Evolutionary conservation across 2,888 invertebrate genomes (phyloP).

Genomic region (Drosophila eohydei): DNA sequence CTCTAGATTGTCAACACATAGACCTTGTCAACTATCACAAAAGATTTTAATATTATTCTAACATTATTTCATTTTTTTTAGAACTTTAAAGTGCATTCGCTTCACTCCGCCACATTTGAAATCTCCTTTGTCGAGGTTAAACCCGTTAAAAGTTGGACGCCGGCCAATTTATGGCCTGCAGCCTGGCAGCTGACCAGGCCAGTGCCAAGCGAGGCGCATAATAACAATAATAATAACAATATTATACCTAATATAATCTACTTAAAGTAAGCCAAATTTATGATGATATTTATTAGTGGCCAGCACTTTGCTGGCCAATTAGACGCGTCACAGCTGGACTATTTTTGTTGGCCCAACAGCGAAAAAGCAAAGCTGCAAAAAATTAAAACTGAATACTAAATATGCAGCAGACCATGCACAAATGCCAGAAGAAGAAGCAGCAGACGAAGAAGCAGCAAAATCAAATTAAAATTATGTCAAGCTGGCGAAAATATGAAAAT

Average conservation of each 20-base stretch:
- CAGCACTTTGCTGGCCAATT: conserved; percentile 68
- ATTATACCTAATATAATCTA: conserved; percentile 28
- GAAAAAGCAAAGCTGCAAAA: conserved; percentile 11
- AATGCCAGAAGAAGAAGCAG: conserved; percentile 23
- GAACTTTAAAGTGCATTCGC: no score
- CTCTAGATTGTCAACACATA: no score
- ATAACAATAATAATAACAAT: conserved; percentile 6
- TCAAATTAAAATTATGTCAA: conserved; percentile 38
- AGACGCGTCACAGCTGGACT: conserved; percentile 56
- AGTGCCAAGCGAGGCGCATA: conserved; percentile 15
- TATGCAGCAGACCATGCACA: conserved; percentile 57
- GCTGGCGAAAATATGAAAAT: conserved; percentile 31
- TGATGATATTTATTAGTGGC: conserved; percentile 59
- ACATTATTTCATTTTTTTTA: no score
- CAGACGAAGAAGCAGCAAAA: not conserved
- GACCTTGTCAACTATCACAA: no score
- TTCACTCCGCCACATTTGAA: conserved; percentile 13
- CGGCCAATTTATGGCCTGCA: conserved; percentile 27
- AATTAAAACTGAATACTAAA: conserved; percentile 30
- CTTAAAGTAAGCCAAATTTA: conserved; percentile 54
- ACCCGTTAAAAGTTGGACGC: conserved; percentile 31
- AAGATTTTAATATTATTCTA: no score
- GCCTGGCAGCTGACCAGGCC: conserved; percentile 19
- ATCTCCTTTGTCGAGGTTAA: conserved; percentile 22
- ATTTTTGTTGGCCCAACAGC: conserved; percentile 28